Base-by-base conservation (phyloP, 2,113 vertebrate genomes). In the Melanerpes aurifrons region DNA sequence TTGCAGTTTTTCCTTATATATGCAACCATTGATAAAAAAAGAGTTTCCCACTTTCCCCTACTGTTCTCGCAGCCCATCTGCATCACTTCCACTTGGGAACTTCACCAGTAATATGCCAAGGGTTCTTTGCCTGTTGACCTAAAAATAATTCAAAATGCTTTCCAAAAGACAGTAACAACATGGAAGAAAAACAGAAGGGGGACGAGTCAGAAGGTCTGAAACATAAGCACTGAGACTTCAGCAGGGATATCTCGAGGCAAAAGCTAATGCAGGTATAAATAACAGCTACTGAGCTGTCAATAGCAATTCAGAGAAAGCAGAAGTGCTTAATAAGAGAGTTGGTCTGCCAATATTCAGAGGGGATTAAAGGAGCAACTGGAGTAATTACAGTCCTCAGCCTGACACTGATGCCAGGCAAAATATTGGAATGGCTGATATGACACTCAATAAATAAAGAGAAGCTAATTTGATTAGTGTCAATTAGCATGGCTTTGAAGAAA, bases 381-480 rank as follows among this genome's bases (percentile, higher is more conserved):
- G 86, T 96, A 95, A 96, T 93, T 96, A 81, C 72, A 90, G 86
- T 58, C 53, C 76, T 95, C 82, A 92, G 58, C 66, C 66, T 86
- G 88, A 92, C 92, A 70, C 62, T 70, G 86, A 92, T 86, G 62
- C 45, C 57, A 85, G 56, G 71, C 71, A 83, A 90, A 95, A 92
- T 91, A 88, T 83, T 92, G 79, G 90, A 94, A 88, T 81, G 86
- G 69, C 76, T 93, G 86, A 83, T 90, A 94, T 69, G 86, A 68
- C 58, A 77, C 86, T 91, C 90, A 95, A 88, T 86, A 94, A 93
- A 92, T 87, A 80, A 90, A 57, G 85, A 93, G 73, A 83, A 76
- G 47, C 69, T 91, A 96, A 95, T 94, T 96, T 84, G 81, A 93
- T 96, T 93, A 94, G 93, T 73, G 90, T 86, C 86, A 96, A 90